phyloP scores from a whole-genome alignment of 2,888 invertebrate genomes.

The Spatulosminthurus flaviceps region DNA sequence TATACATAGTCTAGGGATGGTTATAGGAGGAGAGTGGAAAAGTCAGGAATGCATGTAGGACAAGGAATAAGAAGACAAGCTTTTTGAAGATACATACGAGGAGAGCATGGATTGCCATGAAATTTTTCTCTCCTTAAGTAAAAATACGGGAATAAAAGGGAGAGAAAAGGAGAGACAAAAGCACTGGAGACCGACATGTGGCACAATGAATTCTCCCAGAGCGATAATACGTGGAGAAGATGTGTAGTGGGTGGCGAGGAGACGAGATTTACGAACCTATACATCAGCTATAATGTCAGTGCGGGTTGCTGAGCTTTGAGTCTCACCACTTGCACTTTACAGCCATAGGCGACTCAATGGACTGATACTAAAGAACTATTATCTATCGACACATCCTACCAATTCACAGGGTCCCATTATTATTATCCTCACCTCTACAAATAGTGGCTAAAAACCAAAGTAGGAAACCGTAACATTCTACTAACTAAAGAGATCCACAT shows the following conservation, averaged over 20 bases:
- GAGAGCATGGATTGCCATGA: conserved; percentile 1
- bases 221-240: conserved; percentile 55
- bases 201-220: conserved; percentile 49
- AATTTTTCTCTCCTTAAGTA: conserved; percentile 10
- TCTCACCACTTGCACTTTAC: conserved; percentile 53
- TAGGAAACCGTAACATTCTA: conserved; percentile 21
- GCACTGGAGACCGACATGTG: conserved; percentile 39
- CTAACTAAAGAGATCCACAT: not conserved
- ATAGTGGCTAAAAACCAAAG: conserved; percentile 44
- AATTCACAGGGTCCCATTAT: conserved; percentile 63
- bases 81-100: not conserved
- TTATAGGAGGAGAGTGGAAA: no score
- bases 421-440: conserved; percentile 62
- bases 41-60: not conserved
- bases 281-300: conserved; percentile 64
- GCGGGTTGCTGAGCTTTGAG: conserved; percentile 64
- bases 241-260: conserved; percentile 63
- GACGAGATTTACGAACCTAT: conserved; percentile 64
- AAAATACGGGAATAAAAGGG: conserved; percentile 27
- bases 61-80: not conserved
- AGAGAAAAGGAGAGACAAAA: conserved; percentile 28
- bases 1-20: no score
- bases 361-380: conserved; percentile 62
- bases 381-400: conserved; percentile 64
- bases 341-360: conserved; percentile 63